Percentiles rank a stretch among this genome's conserved stretches.
phyloP scores from a whole-genome alignment of 2,888 invertebrate species.

The Frankliniella intonsa region DNA sequence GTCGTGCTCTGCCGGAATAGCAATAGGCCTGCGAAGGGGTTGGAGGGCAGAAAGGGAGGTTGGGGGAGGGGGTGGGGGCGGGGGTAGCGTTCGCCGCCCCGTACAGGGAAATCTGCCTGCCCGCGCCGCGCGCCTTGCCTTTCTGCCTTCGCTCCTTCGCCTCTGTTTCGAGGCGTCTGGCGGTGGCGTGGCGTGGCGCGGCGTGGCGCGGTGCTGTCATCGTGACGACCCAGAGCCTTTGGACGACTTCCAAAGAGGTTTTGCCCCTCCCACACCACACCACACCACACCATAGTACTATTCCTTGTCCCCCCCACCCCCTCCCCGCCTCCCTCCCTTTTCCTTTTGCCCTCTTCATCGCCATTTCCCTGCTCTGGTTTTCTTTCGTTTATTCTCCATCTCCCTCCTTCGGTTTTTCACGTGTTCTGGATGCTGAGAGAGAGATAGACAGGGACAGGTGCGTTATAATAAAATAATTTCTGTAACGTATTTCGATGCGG shows the following conservation, averaged over 20 bases:
- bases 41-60: no score
- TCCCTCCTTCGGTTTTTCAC: no score
- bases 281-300: background rate
- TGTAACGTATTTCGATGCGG: no score
- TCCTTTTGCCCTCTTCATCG: background rate
- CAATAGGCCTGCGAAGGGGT: no score
- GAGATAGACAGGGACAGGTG: no score
- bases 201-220: background rate
- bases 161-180: background rate
- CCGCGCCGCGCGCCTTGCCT: no score
- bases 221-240: constrained; percentile 9
- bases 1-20: background rate
- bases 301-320: background rate
- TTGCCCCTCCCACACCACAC: background rate
- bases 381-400: background rate
- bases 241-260: constrained; percentile 22
- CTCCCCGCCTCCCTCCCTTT: background rate
- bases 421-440: no score
- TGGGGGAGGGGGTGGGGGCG: no score
- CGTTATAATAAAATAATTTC: no score
- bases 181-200: background rate
- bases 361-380: background rate
- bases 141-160: no score
- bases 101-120: no score
- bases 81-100: no score